phyloP scores from a whole-genome alignment of 1,140 invertebrate species.

The Idris sp. region DNA sequence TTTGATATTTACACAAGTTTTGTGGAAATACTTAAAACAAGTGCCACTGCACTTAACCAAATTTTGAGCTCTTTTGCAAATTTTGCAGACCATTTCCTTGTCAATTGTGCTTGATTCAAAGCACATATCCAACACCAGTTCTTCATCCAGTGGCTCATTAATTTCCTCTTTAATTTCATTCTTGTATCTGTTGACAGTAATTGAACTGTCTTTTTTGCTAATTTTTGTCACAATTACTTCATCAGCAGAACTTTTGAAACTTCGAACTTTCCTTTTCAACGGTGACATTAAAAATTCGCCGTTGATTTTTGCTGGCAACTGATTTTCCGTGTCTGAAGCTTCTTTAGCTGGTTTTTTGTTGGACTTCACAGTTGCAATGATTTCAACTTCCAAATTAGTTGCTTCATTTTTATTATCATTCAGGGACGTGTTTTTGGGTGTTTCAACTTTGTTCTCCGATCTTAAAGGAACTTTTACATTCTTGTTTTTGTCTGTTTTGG shows the following conservation, averaged over 20 bases:
- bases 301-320: conserved; percentile 20
- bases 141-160: too few relatives aligned
- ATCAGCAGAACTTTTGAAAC: background rate
- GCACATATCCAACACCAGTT: conserved; percentile 27
- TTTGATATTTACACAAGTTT: conserved; percentile 11
- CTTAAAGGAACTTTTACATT: conserved; percentile 32
- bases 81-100: conserved; percentile 26
- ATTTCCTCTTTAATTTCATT: background rate
- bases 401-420: too few relatives aligned
- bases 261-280: conserved; percentile 5
- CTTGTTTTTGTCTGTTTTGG: conserved; percentile 27
- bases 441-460: conserved; percentile 28
- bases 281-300: background rate
- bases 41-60: conserved; percentile 23
- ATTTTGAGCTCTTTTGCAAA: conserved; percentile 25
- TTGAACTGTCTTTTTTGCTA: background rate
- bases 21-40: conserved; percentile 31
- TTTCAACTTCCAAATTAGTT: background rate
- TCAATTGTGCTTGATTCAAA: conserved; percentile 24
- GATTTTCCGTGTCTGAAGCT: conserved; percentile 40
- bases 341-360: conserved; percentile 21
- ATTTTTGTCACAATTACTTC: background rate
- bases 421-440: background rate
- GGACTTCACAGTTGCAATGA: background rate
- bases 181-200: background rate